These are phyloP conservation scores for Silurus meridionalis DNA, from an alignment of 2,113 vertebrate species.

Conservation along the genomic window DNA sequence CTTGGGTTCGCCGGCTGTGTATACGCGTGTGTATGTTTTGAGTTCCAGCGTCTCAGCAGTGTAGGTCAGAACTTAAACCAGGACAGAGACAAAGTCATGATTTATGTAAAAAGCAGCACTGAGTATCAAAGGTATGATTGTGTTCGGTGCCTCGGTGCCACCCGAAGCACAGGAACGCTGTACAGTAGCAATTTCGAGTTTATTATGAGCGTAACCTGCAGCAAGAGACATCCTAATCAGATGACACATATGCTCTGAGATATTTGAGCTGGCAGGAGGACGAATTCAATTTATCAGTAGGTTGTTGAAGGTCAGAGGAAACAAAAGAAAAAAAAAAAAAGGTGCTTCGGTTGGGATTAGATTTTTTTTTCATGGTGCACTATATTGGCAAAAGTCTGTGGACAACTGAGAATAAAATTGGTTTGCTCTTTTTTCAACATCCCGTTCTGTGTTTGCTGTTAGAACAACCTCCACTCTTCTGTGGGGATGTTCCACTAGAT, in stretches of 20 bases:
- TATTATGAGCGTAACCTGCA: constrained; percentile 11
- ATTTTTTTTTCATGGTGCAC: neutral
- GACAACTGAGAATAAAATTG: too few relatives aligned
- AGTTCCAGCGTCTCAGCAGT: neutral
- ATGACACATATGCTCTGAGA: neutral
- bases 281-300: neutral
- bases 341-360: neutral
- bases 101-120: constrained; percentile 2
- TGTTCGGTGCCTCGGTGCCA: neutral
- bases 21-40: neutral
- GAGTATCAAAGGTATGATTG: neutral
- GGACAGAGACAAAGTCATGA: neutral
- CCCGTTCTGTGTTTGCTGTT: too few relatives aligned
- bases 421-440: too few relatives aligned
- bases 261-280: constrained; percentile 9
- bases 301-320: neutral
- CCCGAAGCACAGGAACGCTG: neutral
- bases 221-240: neutral
- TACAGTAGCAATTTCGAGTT: constrained; percentile 2
- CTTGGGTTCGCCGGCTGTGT: neutral
- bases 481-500: too few relatives aligned
- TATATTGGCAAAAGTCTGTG: too few relatives aligned
- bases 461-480: too few relatives aligned
- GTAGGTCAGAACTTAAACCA: neutral
- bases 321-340: neutral